Conservation (phyloP, 2,888 invertebrate species). For the Meteorus colon region DNA sequence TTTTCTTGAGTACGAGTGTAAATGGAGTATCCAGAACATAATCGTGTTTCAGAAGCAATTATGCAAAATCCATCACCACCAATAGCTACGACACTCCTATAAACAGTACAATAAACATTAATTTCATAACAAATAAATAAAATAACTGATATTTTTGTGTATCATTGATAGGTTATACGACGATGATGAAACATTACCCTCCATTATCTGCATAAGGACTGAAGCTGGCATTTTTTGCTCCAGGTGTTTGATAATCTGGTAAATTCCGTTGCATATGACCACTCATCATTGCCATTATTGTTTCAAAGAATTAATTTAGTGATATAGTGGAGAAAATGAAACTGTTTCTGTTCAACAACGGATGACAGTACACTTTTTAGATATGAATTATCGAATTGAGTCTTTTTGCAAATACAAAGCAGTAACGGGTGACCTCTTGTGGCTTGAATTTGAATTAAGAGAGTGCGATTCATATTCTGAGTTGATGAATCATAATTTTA, state of each 20-base stretch:
- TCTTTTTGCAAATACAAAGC: no score
- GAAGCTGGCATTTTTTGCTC: constrained; percentile 75
- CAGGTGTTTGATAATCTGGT: constrained; percentile 71
- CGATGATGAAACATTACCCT: constrained; percentile 76
- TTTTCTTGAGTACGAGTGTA: constrained; percentile 92
- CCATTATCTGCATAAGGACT: constrained; percentile 86
- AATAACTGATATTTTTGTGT: no score
- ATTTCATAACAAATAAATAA: no score
- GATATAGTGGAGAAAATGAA: background rate
- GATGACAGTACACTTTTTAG: constrained; percentile 44
- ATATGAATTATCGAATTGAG: background rate
- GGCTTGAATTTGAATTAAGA: no score
- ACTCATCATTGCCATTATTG: constrained; percentile 60
- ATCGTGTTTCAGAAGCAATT: constrained; percentile 95
- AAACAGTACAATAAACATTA: background rate
- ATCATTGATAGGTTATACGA: constrained; percentile 3
- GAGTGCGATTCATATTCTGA: no score
- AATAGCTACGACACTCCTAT: constrained; percentile 94
- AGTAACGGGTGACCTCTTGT: no score
- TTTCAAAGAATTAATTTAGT: constrained; percentile 10
- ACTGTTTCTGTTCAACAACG: background rate
- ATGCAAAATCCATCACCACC: constrained; percentile 96
- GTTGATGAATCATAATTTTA: no score
- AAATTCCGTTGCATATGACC: constrained; percentile 73
- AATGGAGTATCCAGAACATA: constrained; percentile 93